A percentile compares a stretch with the other conserved stretches of the same genome.
Conservation (phyloP, 1,140 invertebrate species). For the Tetranychus cinnabarinus region DNA sequence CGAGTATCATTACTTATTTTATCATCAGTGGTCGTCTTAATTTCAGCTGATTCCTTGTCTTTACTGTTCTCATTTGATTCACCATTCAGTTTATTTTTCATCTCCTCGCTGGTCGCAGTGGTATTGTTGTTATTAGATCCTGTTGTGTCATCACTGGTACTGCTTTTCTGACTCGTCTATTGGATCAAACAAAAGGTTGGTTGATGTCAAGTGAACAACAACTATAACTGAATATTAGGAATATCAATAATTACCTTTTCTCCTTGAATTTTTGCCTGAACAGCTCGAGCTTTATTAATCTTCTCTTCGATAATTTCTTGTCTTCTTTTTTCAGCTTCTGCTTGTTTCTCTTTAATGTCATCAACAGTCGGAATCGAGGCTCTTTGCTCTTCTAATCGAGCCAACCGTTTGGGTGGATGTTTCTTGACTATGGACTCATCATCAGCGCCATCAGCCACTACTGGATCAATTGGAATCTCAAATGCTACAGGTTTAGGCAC, state of each 20-base stretch:
- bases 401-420: slow-evolving; percentile 7
- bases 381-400: slow-evolving; percentile 8
- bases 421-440: slow-evolving; percentile 7
- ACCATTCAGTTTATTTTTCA: no score
- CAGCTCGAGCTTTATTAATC: background rate
- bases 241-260: background rate
- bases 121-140: no score
- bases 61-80: no score
- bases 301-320: slow-evolving; percentile 2
- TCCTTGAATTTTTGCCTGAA: background rate
- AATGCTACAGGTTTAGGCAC: slow-evolving; percentile 10
- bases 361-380: slow-evolving; percentile 7
- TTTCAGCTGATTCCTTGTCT: no score
- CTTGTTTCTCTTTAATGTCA: slow-evolving; percentile 8
- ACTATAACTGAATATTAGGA: no score
- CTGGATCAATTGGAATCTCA: slow-evolving; percentile 9
- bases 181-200: no score
- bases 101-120: no score
- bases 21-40: no score
- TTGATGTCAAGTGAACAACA: no score
- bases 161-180: no score
- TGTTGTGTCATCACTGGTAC: no score
- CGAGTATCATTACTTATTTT: no score
- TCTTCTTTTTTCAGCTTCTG: slow-evolving; percentile 10
- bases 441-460: background rate